Evolutionary conservation across 2,888 invertebrate species (phyloP).

Genomic region (Patella ulyssiponensis): DNA sequence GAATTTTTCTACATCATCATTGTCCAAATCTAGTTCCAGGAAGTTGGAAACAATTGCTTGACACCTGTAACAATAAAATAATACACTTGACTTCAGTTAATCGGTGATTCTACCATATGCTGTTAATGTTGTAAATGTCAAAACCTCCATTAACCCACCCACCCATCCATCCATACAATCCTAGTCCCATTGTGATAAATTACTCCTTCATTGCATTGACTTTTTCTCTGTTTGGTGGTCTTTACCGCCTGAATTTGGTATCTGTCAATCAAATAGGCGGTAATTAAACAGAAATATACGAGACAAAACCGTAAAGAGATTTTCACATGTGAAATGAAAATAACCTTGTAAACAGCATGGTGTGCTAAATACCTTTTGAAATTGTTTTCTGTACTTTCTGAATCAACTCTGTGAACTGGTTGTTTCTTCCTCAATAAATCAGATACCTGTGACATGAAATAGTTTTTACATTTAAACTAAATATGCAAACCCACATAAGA

Average conservation of each 20-base stretch:
- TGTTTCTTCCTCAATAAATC: slow-evolving; percentile 56
- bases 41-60: slow-evolving; percentile 55
- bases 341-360: neutral
- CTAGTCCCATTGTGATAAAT: too few species aligned
- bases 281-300: too few species aligned
- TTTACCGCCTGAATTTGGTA: too few species aligned
- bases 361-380: slow-evolving; percentile 49
- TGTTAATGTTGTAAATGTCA: neutral
- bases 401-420: slow-evolving; percentile 55
- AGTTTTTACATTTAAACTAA: too few species aligned
- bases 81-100: neutral
- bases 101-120: neutral
- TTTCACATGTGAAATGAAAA: too few species aligned
- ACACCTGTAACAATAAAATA: slow-evolving; percentile 47
- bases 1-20: slow-evolving; percentile 56
- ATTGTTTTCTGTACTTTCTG: slow-evolving; percentile 49
- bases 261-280: too few species aligned
- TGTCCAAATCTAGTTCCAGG: slow-evolving; percentile 59
- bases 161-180: neutral
- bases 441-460: slow-evolving; percentile 51
- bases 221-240: too few species aligned
- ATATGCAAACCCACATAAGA: too few species aligned
- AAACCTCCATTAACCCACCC: neutral
- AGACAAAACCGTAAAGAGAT: too few species aligned
- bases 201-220: too few species aligned